Conservation (phyloP, 2,113 vertebrate species). For the Varanus komodoensis region DNA sequence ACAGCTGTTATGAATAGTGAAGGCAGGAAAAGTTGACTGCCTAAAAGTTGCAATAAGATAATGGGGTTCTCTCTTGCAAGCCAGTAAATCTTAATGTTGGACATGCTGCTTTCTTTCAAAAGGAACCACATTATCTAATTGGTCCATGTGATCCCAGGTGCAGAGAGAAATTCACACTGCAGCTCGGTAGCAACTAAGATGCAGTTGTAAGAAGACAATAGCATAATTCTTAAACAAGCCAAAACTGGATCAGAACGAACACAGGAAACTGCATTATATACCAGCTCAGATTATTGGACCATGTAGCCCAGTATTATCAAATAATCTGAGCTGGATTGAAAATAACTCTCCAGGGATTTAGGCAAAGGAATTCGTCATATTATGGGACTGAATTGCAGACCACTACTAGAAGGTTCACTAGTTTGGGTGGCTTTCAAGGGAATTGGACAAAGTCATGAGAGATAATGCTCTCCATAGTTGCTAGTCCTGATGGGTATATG, state of each 20-base stretch:
- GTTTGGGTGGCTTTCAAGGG: too few species aligned
- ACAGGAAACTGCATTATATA: neutral
- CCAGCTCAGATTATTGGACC: neutral
- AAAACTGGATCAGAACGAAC: neutral
- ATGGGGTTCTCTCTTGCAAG: slow-evolving; percentile 41
- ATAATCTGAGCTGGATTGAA: neutral
- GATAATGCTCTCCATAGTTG: too few species aligned
- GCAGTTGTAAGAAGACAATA: too few species aligned
- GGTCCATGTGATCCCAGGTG: too few species aligned
- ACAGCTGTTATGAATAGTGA: slow-evolving; percentile 56
- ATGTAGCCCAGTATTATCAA: too few species aligned
- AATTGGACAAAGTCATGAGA: too few species aligned
- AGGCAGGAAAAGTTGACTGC: slow-evolving; percentile 44
- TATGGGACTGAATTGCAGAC: neutral
- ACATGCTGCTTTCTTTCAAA: too few species aligned
- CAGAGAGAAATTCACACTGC: too few species aligned
- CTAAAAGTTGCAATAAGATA: slow-evolving; percentile 36
- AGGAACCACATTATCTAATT: too few species aligned
- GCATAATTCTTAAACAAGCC: neutral
- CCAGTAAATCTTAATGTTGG: slow-evolving; percentile 13
- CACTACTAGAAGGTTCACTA: too few species aligned
- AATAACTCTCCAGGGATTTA: neutral
- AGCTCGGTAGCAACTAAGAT: too few species aligned
- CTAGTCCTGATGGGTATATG: too few species aligned
- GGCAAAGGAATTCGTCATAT: neutral